Evolutionary conservation across 2,797 vertebrate species (phyloP).

Genomic region (Philypnodon macrostomus): DNA sequence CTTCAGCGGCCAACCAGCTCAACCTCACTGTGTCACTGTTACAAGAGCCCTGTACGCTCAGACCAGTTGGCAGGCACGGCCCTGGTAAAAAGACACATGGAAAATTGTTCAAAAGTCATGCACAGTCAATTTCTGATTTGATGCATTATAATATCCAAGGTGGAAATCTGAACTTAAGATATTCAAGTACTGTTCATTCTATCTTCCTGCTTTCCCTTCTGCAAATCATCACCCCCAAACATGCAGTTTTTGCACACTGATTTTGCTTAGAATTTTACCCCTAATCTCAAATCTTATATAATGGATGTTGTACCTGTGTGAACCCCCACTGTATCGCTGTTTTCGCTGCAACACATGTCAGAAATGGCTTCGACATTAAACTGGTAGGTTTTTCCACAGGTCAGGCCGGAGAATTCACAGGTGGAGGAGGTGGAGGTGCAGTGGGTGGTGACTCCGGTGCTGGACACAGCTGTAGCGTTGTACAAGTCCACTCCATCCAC

Average conservation of each 20-base stretch:
- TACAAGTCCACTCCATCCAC: slow-evolving; percentile 55
- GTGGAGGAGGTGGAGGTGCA: slow-evolving; percentile 69
- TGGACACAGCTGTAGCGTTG: slow-evolving; percentile 48
- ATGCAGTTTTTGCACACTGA: no score
- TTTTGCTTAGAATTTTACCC: no score
- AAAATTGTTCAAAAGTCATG: not conserved
- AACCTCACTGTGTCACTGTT: slow-evolving; percentile 56
- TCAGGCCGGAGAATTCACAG: slow-evolving; percentile 62
- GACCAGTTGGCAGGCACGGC: slow-evolving; percentile 66
- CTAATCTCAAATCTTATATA: no score
- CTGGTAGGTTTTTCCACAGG: slow-evolving; percentile 66
- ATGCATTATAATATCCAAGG: no score
- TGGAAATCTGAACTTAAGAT: no score
- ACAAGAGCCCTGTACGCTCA: slow-evolving; percentile 58
- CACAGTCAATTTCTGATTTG: not conserved
- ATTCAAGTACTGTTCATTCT: no score
- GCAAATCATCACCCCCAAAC: no score
- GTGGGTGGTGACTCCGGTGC: slow-evolving; percentile 18
- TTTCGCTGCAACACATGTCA: slow-evolving; percentile 57
- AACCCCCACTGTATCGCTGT: slow-evolving; percentile 55
- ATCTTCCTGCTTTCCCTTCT: no score
- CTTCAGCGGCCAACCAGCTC: slow-evolving; percentile 60
- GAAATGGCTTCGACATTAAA: slow-evolving; percentile 63
- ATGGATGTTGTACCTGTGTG: slow-evolving; percentile 63
- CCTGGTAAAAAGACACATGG: slow-evolving; percentile 47